Base-by-base conservation (phyloP, 2,888 invertebrate species). In the Xestia rhomboidea region DNA sequence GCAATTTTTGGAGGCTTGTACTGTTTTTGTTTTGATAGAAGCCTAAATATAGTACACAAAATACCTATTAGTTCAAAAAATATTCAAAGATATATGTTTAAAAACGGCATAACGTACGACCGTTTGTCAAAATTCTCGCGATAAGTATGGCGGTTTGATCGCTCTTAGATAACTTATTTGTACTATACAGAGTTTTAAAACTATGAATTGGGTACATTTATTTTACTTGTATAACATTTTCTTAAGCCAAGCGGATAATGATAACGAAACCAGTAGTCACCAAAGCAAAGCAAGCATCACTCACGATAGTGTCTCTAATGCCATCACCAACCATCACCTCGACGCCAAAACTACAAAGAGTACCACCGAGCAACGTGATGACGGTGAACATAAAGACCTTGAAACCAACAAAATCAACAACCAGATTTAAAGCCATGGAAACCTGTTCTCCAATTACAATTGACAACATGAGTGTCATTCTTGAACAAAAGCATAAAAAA, bases 301-400 rank as follows among this genome's bases (percentile, higher is more conserved):
- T 10, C 46, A 1, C n/a, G n/a, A 0, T 8, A 5, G 0, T 10
- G 27, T 8, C 68, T n/a, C 1, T 4, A 15, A n/a, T 34, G 34
- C 1, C 21, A 18, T 5, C 21, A 24, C 6, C 21, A 41, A 5
- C 6, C 15, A 27, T 18, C 15, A 57, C 4, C 4, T 68, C 46
- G 0, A 30, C 15, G 2, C 4, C 10, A 57, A 0, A 15, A 44
- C 15, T 13, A 46, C 44, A 5, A 34, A 60, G 7, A 27, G 10
- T 54, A 41, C 82, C 72, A 49, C 15, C 63, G 8, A 24, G 7
- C 24, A 85, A 85, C 24, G 38, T 82, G 4, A 79, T 79, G 41
- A 79, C 71, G 0, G 83, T 82, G 0, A 84, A 85, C 34, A 21
- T 85, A 0, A 85, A 82, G 49, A 82, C 72, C 0, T 4, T 78